Evolutionary conservation across 2,113 vertebrate species (phyloP), one percentile per base, ranked within the genome.

Genomic region (Rutilus rutilus): DNA sequence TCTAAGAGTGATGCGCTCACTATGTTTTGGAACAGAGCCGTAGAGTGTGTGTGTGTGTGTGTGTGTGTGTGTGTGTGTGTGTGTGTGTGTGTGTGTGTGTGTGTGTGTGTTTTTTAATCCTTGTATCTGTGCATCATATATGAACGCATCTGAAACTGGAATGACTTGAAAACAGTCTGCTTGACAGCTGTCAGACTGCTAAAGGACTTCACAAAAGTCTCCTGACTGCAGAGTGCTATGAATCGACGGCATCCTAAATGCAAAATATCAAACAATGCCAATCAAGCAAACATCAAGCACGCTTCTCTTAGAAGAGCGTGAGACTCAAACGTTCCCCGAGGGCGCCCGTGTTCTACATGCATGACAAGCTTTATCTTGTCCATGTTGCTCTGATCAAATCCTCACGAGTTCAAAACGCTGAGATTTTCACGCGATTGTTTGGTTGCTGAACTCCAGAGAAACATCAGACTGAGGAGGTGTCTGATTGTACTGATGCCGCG

Each of bases 301-400:
- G 42, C 19, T 60, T 39, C 12, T 9, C 78, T 80, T 21, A 80
- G n/a, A 78, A 42, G 4, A 45, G 6, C 78, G 33, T 4, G 19
- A 82, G 27, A 80, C 39, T 82, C 80, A 69, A 82, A 36, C 3
- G 45, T 54, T 82, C 80, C 64, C 79, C 6, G 62, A 82, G 62
- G 79, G 45, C 45, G 11, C 23, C 15, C 10, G 45, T 67, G 62
- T 82, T 82, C 62, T 33, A 82, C 80, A 82, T 54, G 45, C 42
- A 36, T 21, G 25, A 67, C 42, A 67, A n/a, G 80, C 60, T 82
- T 64, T n/a, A 64, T 82, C 79, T 50, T 27, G 60, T 82, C 60
- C 25, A 27, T 50, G 45, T 2, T 33, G 45, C 45, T 69, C 62
- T 36, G 80, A 65, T 69, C 80, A 82, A 36, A 52, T n/a, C 19